Evolutionary conservation across 2,797 vertebrate genomes (phyloP), one percentile per base, ranked within the genome.

Genomic region (Hipposideros larvatus): DNA sequence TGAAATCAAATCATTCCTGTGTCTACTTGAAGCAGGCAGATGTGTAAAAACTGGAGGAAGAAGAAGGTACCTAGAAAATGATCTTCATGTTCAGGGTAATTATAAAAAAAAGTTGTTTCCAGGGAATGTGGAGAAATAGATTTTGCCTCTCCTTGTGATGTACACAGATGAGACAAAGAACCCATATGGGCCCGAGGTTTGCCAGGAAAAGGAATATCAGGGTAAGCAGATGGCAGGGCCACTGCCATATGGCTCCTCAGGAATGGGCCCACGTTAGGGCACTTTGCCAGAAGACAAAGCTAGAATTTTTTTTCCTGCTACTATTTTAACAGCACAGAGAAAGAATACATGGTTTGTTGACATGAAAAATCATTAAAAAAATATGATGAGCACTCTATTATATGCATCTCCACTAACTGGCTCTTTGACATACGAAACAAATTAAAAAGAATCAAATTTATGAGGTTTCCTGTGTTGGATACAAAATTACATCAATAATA

Each of bases 201-300:
- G 98, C 98, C 98, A 98, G 98, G 93, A 98, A 98, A 98, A 98
- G 95, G 97, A 95, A 96, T 98, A 98, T 98, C 97, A 97, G 98
- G 97, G 96, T 92, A 98, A 98, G 98, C 98, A 99, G 98, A 99
- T 98, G 98, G 98, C 95, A 87, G 96, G 68, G 80, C 93, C 95
- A 96, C 96, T 91, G 98, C 98, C 98, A 98, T 98, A 98, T 98
- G 98, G 98, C 98, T 97, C 71, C 90, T 97, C 4, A 13, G 97
- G 97, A 98, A 97, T 94, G 96, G 97, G 98, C 98, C 16, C 48
- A 86, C 0, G 4, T 61, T 22, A n/a, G 98, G 98, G 98, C 98
- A 75, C 90, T 97, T 91, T 97, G 98, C 98, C 98, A 98, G 88
- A 97, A 98, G 96, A 98, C 96, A 96, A 97, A 97, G 89, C 97